Evolutionary conservation across 2,797 vertebrate species (phyloP), one percentile per base, ranked within the genome.

Genomic region (Xiphorhynchus erythropygius): DNA sequence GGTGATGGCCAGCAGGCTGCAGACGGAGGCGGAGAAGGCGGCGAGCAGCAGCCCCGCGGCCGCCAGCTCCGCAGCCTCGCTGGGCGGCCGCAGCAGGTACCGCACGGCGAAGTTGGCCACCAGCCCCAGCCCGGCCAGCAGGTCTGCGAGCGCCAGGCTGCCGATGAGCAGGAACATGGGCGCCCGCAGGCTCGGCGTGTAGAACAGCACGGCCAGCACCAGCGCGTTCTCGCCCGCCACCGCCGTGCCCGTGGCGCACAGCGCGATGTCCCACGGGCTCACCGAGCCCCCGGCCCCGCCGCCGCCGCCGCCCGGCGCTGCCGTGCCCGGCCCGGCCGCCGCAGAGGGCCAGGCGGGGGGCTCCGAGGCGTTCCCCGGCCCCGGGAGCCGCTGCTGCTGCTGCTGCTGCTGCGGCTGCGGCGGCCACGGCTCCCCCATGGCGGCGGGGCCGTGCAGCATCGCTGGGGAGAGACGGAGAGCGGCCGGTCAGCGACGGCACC

Each of bases 1-100:
- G 1, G 99, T 99, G 98, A 99, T 99, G 95, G 99, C 99, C 76
- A 99, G 97, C 30, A 99, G 98, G 98, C 98, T 99, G 91, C 98
- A 98, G 18, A 99, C 97, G 1, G 99, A 99, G 7, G 99, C 99
- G 5, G 99, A 99, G 97, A 99, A 99, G 44, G 99, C 98, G 18
- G 98, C 97, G 67, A 99, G 98, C 68, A 99, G 98, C 90, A 99
- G 89, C 55, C 98, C 99, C 2, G 98, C 98, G 0, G 98, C 98
- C 84, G 98, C 79, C 93, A 99, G 97, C n/a, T 98, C 98, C 78
- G 98, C 98, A 9, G 98, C 95, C 92, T 98, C 98, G 89, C 97
- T 97, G 42, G 98, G 98, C 30, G 96, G 96, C 90, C 67, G 84
- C 93, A 98, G 95, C 82, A 98, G 90, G 94, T 99, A 98, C 27